Base-by-base conservation (phyloP, 2,797 vertebrate species). In the Sebastes steindachneri region DNA sequence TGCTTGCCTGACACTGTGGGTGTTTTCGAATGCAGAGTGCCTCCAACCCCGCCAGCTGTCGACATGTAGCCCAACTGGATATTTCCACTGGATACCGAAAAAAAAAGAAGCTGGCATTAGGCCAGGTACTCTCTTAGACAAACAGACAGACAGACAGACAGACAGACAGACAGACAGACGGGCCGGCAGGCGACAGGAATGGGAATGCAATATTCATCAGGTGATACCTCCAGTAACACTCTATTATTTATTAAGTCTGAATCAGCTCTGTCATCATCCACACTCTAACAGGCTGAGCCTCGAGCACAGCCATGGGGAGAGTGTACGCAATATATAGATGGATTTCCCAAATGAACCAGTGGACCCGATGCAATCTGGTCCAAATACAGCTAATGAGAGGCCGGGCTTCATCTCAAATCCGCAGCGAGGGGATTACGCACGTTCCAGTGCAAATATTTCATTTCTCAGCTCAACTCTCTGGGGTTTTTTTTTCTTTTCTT, bases 161-260 rank as follows among this genome's bases (percentile, higher is more conserved):
- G 82, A 21, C 77, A 53, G 86, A 75, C 58, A 60, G 72, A 33
- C 25, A 48, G 80, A 7, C 69, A 75, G 80, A 45, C 33, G 6
- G 74, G 54, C 31, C 23, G 71, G 68, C 77, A 68, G 79, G 69
- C 53, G 45, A 81, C 67, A 79, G 87, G 80, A 86, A 83, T 68
- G 60, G 66, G 59, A 91, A 90, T 93, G 79, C 76, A 91, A 91
- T 93, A 93, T 93, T 93, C 90, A 93, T 93, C 91, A 84, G 91
- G 90, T 83, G 91, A 92, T 93, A 93, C 85, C 92, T 90, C 86
- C 84, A 86, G 91, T 92, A 87, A 84, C 86, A 57, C 80, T 93
- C 75, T 91, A 93, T 94, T 94, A 94, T 95, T 95, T 90, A 95
- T 94, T 28, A 84, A 82, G 89, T 77, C 86, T 87, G 92, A 93